Percentiles rank a stretch among this genome's conserved stretches.
phyloP scores from a whole-genome alignment of 2,113 vertebrate species.

The Vidua chalybeata region DNA sequence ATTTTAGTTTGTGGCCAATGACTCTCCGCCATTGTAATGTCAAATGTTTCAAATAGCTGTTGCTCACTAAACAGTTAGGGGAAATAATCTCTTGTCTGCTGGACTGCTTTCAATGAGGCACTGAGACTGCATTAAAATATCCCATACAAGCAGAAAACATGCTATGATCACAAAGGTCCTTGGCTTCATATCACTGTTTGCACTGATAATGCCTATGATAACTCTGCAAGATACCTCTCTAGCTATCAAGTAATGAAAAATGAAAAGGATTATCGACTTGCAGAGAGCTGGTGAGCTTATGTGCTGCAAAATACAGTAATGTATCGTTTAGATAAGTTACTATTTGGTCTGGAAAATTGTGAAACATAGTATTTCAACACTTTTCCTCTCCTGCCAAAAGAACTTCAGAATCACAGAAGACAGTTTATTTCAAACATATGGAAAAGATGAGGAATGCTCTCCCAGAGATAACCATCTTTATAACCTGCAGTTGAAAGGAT shows the following conservation, averaged over 20 bases:
- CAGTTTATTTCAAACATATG: conserved; percentile 36
- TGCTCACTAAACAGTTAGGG: neutral
- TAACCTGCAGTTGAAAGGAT: conserved; percentile 27
- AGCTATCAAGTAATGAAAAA: conserved; percentile 23
- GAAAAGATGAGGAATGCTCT: conserved; percentile 40
- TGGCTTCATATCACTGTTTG: neutral
- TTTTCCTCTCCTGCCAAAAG: conserved; percentile 36
- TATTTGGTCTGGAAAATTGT: conserved; percentile 60
- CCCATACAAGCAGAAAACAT: neutral
- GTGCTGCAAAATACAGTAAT: neutral
- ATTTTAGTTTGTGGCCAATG: neutral
- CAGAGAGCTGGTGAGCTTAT: neutral
- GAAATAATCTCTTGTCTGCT: neutral
- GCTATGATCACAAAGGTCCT: neutral
- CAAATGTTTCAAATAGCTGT: neutral
- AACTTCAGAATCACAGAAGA: conserved; percentile 17
- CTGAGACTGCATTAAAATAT: neutral
- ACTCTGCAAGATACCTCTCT: neutral
- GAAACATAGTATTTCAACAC: conserved; percentile 58
- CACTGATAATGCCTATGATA: neutral
- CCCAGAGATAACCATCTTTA: conserved; percentile 25
- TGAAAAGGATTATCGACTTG: neutral
- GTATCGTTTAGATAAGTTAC: neutral
- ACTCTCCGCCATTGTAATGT: neutral
- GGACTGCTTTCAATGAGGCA: neutral